phyloP scores from a whole-genome alignment of 2,797 vertebrate genomes.

The Microtus obscurus region DNA sequence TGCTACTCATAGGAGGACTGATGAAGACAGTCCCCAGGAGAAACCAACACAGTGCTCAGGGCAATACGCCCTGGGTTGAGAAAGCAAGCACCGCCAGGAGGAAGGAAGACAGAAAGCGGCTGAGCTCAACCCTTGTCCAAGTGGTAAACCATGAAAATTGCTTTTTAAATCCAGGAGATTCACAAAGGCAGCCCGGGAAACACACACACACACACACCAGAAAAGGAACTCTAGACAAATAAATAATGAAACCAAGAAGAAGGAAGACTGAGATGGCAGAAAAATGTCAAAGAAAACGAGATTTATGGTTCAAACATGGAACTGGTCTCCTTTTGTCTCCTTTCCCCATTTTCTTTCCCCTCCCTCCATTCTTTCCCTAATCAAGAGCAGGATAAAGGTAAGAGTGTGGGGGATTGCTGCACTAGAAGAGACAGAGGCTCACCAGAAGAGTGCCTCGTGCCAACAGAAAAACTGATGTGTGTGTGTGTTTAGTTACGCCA shows the following conservation, averaged over 20 bases:
- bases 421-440: background rate
- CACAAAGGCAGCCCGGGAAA: background rate
- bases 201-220: background rate
- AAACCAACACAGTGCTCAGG: background rate
- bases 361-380: background rate
- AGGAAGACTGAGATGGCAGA: background rate
- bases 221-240: slow-evolving; percentile 18
- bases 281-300: background rate
- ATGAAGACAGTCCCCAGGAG: background rate
- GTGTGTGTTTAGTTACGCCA: background rate
- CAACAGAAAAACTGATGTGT: background rate
- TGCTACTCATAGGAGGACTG: background rate
- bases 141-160: background rate
- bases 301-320: background rate
- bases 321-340: background rate
- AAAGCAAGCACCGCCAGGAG: background rate
- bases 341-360: background rate
- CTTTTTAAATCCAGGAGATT: background rate
- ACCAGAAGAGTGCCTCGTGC: background rate
- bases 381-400: background rate
- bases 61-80: background rate
- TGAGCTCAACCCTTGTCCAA: background rate
- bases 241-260: background rate
- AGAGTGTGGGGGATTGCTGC: background rate
- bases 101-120: background rate